Evolutionary conservation across 2,113 vertebrate species (phyloP), one percentile per base, ranked within the genome.

Genomic region (Bos indicus): DNA sequence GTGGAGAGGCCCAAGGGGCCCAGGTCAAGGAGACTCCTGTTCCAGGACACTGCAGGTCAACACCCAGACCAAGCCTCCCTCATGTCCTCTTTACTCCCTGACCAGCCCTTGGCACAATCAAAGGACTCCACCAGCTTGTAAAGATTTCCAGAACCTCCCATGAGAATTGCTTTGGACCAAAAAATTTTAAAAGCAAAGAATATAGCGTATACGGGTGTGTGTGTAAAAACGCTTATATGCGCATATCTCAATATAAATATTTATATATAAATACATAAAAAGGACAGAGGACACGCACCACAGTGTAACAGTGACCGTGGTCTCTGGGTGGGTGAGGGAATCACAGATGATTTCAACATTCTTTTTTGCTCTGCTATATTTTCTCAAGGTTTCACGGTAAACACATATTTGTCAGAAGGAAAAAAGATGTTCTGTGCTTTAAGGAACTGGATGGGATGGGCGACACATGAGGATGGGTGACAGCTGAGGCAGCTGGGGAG

Each of bases 81-180:
- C 46, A n/a, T 17, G 62, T 46, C 77, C 59, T 81, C 43, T 23
- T 30, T 33, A 60, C 8, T 2, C 51, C 26, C 3, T 81, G 57
- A 48, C 85, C 67, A 83, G 83, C 67, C 13, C 21, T 2, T n/a
- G 54, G 85, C 7, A 57, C 6, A 23, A 26, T 57, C 59, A 71
- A 56, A 54, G 46, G 14, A 15, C 28, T 74, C 17, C 7, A 8
- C 74, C 33, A 33, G 30, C 36, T 23, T 23, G 25, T 74, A 33
- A 90, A 40, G 48, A 96, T 71, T 81, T 74, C 46, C 21, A 81
- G 85, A 74, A 46, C 54, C 71, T n/a, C 21, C 56, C 80, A 74
- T 0, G 48, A 59, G 33, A 56, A 81, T 0, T 78, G 16, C 56
- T 91, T 88, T 88, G 40, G n/a, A 30, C 6, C 13, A 54, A 21